These are phyloP conservation scores for Delichon dasypus DNA, from an alignment of 2,797 vertebrate species.

Conservation along the genomic window DNA sequence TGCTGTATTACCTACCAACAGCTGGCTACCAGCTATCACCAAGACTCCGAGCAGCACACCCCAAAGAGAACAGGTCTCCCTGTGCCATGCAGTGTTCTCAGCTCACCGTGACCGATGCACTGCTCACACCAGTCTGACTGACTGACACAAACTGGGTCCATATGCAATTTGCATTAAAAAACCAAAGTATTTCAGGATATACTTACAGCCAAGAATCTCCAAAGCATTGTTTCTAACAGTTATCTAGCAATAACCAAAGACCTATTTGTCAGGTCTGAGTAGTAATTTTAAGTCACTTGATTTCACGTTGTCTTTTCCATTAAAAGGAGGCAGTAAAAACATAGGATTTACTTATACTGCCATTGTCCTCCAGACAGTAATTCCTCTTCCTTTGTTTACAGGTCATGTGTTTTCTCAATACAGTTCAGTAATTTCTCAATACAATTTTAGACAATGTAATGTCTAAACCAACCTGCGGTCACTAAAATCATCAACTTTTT, in stretches of 20 bases:
- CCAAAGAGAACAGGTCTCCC: not conserved
- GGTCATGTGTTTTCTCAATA: not conserved
- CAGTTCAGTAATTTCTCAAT: not conserved
- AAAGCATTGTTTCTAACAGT: not conserved
- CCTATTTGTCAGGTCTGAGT: not conserved
- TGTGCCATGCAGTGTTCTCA: not conserved
- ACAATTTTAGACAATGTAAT: not conserved
- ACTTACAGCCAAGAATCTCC: not conserved
- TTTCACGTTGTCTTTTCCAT: not conserved
- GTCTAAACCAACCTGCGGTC: not conserved
- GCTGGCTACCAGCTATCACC: not conserved
- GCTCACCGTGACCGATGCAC: not conserved
- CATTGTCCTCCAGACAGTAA: not conserved
- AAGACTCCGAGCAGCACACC: not conserved
- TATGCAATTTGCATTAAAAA: not conserved
- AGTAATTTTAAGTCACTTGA: not conserved
- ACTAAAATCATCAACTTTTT: not conserved
- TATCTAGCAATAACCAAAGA: not conserved
- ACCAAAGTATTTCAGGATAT: not conserved
- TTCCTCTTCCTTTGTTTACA: not conserved
- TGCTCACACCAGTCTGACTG: not conserved
- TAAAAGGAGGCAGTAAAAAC: not conserved
- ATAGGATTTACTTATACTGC: not conserved
- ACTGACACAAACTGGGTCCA: not conserved
- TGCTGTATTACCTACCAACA: not conserved